Evolutionary conservation across 1,140 invertebrate genomes (phyloP), one percentile per base, ranked within the genome.

Genomic region (Diorhabda elongata): DNA sequence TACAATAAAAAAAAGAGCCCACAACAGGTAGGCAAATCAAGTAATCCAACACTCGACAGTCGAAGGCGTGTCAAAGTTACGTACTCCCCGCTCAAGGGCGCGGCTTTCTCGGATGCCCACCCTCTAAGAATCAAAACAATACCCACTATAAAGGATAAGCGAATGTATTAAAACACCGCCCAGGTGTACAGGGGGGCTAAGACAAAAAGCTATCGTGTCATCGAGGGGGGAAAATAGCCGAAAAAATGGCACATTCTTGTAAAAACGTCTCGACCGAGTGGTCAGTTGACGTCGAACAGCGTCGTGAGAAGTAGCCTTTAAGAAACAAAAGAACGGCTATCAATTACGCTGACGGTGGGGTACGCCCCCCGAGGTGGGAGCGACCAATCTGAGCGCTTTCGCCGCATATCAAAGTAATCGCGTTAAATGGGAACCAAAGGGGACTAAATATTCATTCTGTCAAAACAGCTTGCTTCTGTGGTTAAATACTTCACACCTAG

Each of bases 381-480:
- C 77, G 71, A 76, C 80, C 79, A 79, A 81, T 80, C 77, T 79
- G 73, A 74, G 69, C 69, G 77, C 76, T 71, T 74, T 75, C 73
- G 76, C 74, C 68, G 74, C 71, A 69, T 76, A 79, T 77, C 77
- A 76, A 73, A 78, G 75, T 77, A 73, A 75, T 79, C 76, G 76
- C 73, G 74, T 80, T 80, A 78, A 77, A 74, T 78, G 75, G 70
- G 69, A 76, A 73, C 72, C 74, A 75, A 77, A 76, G 71, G 76
- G 78, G 76, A 74, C 78, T 77, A 78, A 79, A 78, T 80, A 79
- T 79, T 79, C 79, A 77, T 75, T 78, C 79, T 80, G 79, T 80
- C 78, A 80, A 80, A 80, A 79, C 77, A 76, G 73, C 61, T 76
- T 72, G 76, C 74, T 77, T 75, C 77, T 77, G 77, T 71, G 58